Percentiles rank a stretch among this genome's conserved stretches.
Conservation (phyloP, 2,888 invertebrate species). For the Lasioglossum oenotherae region DNA sequence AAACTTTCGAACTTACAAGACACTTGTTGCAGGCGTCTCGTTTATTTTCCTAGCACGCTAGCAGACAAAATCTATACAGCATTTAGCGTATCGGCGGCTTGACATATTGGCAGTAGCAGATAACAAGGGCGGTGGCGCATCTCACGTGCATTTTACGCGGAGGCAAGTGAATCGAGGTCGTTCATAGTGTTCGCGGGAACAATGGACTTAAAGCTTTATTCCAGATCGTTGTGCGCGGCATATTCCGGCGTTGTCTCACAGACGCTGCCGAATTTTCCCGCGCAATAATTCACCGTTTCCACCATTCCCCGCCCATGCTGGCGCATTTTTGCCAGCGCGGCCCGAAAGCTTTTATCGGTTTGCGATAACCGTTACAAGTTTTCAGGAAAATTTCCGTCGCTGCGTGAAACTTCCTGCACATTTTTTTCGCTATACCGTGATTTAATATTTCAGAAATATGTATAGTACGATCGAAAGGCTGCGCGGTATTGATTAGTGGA, state of each 20-base stretch:
- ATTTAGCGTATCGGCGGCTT: constrained; percentile 40
- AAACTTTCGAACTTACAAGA: constrained; percentile 15
- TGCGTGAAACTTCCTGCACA: constrained; percentile 3
- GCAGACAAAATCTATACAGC: constrained; percentile 12
- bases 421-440: neutral
- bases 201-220: constrained; percentile 48
- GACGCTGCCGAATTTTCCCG: constrained; percentile 35
- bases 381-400: constrained; percentile 19
- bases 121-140: constrained; percentile 45
- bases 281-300: constrained; percentile 26
- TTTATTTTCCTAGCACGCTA: neutral
- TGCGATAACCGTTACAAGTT: constrained; percentile 43
- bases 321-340: neutral
- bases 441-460: neutral
- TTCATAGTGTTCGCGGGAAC: constrained; percentile 39
- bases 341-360: constrained; percentile 40
- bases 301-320: neutral
- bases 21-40: constrained; percentile 17
- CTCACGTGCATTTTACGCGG: constrained; percentile 19
- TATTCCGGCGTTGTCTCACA: constrained; percentile 25
- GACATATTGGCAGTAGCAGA: constrained; percentile 49
- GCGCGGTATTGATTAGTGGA: neutral
- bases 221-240: constrained; percentile 28
- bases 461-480: neutral
- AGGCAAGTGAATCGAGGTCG: constrained; percentile 45